These are phyloP conservation scores for Stylophora pistillata DNA, from an alignment of 64 coral and sea anemone genomes.

Conservation along the genomic window DNA sequence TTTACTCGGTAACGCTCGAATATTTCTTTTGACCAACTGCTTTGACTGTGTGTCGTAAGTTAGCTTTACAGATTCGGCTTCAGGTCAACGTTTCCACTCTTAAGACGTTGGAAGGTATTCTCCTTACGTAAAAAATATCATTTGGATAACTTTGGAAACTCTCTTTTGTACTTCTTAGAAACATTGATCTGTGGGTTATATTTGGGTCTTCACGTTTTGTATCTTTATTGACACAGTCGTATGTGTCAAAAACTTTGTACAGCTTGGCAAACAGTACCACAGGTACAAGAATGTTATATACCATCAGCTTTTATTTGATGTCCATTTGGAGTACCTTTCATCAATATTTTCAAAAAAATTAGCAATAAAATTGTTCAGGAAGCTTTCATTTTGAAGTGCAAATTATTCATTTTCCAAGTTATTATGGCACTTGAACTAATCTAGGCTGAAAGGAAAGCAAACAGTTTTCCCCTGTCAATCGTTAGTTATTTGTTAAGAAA, in stretches of 20 bases:
- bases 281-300: not conserved
- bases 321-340: not conserved
- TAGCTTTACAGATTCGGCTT: too few relatives aligned
- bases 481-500: not conserved
- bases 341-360: too few relatives aligned
- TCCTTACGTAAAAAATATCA: not conserved
- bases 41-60: too few relatives aligned
- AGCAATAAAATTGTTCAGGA: too few relatives aligned
- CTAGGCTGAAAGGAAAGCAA: not conserved
- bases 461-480: not conserved
- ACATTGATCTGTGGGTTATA: not conserved
- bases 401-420: too few relatives aligned
- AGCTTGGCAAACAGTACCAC: not conserved
- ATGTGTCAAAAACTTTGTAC: not conserved
- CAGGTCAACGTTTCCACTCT: too few relatives aligned
- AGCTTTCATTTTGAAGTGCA: not conserved
- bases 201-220: not conserved
- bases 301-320: not conserved
- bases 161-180: not conserved
- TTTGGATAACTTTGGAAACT: not conserved
- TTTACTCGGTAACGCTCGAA: too few relatives aligned
- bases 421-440: too few relatives aligned
- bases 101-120: not conserved
- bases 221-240: not conserved
- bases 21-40: too few relatives aligned